Conservation (phyloP, 1,140 invertebrate species). For the Drosophila sechellia region DNA sequence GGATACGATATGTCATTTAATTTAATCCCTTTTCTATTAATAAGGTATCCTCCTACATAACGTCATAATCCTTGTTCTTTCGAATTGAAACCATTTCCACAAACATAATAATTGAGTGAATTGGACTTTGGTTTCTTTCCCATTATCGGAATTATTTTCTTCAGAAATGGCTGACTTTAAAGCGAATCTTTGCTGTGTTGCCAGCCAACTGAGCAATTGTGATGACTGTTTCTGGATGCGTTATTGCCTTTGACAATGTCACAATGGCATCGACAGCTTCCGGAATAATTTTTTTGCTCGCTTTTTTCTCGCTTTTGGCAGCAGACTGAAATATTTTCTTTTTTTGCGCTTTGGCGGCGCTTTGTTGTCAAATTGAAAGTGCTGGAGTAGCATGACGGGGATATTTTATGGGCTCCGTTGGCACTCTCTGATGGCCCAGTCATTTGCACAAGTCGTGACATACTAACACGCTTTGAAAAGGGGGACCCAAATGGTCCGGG, state of each 20-base stretch:
- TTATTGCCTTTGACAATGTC: constrained; percentile 77
- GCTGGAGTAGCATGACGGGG: constrained; percentile 33
- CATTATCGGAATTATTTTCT: background rate
- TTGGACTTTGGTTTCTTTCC: background rate
- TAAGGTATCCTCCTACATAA: background rate
- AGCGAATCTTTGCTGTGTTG: constrained; percentile 20
- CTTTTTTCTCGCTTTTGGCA: constrained; percentile 50
- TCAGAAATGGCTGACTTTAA: background rate
- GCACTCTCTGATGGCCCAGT: constrained; percentile 77
- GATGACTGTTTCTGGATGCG: constrained; percentile 41
- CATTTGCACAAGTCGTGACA: constrained; percentile 79
- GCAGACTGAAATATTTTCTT: constrained; percentile 49
- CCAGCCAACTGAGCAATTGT: constrained; percentile 21
- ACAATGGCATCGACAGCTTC: constrained; percentile 75
- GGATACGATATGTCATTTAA: background rate
- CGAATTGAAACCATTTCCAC: background rate
- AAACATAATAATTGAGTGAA: background rate
- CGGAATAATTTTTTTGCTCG: constrained; percentile 49
- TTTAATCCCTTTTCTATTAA: background rate
- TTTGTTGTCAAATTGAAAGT: constrained; percentile 67
- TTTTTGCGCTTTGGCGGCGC: constrained; percentile 37
- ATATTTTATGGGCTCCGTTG: constrained; percentile 79
- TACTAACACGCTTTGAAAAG: constrained; percentile 53
- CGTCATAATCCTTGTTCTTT: background rate
- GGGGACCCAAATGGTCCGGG: constrained; percentile 4